phyloP scores from a whole-genome alignment of 2,888 invertebrate species.

The Caenorhabditis sp. region DNA sequence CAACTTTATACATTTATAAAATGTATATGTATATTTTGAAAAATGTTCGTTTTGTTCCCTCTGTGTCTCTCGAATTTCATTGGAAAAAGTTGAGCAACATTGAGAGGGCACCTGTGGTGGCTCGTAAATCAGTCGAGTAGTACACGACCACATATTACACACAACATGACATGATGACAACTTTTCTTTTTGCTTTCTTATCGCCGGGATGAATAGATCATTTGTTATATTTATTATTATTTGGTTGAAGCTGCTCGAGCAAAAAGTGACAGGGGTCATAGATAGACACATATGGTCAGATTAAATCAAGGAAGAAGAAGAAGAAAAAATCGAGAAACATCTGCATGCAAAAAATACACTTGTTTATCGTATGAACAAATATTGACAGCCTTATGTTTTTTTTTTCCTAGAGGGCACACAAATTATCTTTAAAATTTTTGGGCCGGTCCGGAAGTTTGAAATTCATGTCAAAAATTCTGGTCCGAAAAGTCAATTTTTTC shows the following conservation, averaged over 20 bases:
- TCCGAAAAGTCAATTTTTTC: too few species aligned
- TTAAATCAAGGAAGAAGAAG: background rate
- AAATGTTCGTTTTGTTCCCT: too few species aligned
- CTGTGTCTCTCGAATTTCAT: background rate
- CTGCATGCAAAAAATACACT: background rate
- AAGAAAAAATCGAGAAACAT: background rate
- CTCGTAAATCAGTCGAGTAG: constrained; percentile 43
- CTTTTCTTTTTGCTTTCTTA: constrained; percentile 2
- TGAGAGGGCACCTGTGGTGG: constrained; percentile 11
- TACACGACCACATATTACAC: constrained; percentile 20
- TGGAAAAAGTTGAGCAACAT: background rate
- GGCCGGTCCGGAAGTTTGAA: too few species aligned
- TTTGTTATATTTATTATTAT: background rate
- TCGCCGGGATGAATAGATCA: background rate
- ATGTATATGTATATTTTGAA: too few species aligned
- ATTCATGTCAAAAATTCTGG: too few species aligned
- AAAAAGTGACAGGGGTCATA: background rate
- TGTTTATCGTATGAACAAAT: background rate
- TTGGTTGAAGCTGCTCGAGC: background rate
- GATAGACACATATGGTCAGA: background rate
- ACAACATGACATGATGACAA: constrained; percentile 37
- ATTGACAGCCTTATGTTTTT: background rate
- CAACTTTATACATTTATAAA: too few species aligned
- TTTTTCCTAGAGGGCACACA: background rate
- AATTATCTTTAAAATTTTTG: too few species aligned